Evolutionary conservation across 2,113 vertebrate genomes (phyloP).

Genomic region (Ranitomeya variabilis): DNA sequence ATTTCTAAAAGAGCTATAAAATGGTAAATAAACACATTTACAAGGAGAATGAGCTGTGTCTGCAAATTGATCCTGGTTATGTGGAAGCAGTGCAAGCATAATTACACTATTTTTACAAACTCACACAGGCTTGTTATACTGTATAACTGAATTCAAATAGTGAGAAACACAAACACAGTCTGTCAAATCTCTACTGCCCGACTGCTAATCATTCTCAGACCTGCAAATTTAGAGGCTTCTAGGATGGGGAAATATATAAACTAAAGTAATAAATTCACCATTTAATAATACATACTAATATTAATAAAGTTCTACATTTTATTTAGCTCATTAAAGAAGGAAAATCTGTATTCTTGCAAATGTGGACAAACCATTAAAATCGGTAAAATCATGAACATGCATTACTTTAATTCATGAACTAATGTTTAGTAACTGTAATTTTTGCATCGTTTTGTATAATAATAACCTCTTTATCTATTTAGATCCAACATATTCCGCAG

Average conservation of each 20-base stretch:
- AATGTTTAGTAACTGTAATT: background rate
- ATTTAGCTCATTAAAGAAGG: background rate
- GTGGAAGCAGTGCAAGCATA: background rate
- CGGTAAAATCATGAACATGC: background rate
- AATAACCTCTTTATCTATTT: too few species aligned
- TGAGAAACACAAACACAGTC: slow-evolving; percentile 23
- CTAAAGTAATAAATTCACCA: background rate
- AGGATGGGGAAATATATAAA: background rate
- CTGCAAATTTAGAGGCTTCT: background rate
- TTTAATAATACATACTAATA: background rate
- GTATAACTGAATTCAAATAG: background rate
- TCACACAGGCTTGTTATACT: background rate
- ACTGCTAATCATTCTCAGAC: background rate
- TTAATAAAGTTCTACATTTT: background rate
- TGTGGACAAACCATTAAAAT: background rate
- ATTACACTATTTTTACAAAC: background rate
- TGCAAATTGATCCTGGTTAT: background rate
- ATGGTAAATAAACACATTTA: slow-evolving; percentile 11
- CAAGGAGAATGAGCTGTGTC: background rate
- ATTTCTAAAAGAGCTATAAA: background rate
- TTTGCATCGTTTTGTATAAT: background rate
- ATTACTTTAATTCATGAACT: too few species aligned
- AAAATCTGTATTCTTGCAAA: background rate
- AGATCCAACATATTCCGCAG: too few species aligned
- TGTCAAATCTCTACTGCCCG: background rate